Percentiles rank a stretch among this genome's conserved stretches.
Conservation (phyloP, 2,797 vertebrate genomes). For the Oryzias sinensis region DNA sequence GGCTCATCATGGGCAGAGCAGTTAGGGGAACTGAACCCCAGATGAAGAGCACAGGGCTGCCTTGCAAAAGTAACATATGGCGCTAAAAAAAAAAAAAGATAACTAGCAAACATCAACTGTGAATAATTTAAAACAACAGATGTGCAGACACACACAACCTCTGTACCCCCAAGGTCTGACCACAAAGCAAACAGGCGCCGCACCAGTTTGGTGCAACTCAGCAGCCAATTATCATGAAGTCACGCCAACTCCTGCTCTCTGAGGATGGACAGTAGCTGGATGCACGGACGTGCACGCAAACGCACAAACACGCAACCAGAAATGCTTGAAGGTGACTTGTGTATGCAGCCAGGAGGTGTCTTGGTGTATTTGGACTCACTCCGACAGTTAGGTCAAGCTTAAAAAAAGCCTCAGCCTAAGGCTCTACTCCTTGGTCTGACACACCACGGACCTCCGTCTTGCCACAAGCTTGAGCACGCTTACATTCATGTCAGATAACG, state of each 20-base stretch:
- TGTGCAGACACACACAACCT: conserved; percentile 11
- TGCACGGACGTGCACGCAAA: conserved; percentile 17
- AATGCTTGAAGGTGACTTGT: conserved; percentile 60
- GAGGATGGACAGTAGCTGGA: conserved; percentile 43
- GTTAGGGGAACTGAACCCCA: too few relatives aligned
- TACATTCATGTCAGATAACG: conserved; percentile 1
- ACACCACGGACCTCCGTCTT: conserved; percentile 27
- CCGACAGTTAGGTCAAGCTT: conserved; percentile 53
- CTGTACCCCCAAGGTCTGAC: conserved; percentile 53
- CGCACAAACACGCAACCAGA: conserved; percentile 18
- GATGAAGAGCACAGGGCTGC: not conserved
- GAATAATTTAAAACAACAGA: conserved; percentile 56
- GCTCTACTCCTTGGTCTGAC: conserved; percentile 47
- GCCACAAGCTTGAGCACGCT: conserved; percentile 17
- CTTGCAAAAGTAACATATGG: conserved; percentile 1
- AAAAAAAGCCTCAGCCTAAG: conserved; percentile 50
- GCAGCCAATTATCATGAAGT: conserved; percentile 52
- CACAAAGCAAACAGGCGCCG: conserved; percentile 64
- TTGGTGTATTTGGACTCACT: conserved; percentile 31
- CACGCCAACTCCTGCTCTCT: conserved; percentile 41
- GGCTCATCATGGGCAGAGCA: not conserved
- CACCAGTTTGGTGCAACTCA: conserved; percentile 60
- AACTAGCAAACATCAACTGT: conserved; percentile 47
- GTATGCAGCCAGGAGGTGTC: conserved; percentile 45
- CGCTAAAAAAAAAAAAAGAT: not conserved